Base-by-base conservation (phyloP, 2,888 invertebrate species). In the Chrysolina haemoptera region DNA sequence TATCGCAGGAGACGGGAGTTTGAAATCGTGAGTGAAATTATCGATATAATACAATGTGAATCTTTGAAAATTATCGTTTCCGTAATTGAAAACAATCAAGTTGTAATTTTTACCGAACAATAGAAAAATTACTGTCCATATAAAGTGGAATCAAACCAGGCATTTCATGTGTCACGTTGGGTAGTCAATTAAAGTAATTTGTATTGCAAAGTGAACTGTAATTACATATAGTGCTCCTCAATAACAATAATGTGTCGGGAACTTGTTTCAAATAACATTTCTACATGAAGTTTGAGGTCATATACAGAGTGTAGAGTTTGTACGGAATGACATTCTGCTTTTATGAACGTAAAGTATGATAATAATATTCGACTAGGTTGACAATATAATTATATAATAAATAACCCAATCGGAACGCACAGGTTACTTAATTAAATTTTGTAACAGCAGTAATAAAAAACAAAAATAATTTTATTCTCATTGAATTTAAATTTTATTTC, bases 171-270 rank as follows among this genome's bases (percentile, higher is more conserved):
- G 35, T 35, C 59, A 59, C n/a, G 59, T 59, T 59, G 35, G 12
- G 1, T 59, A 14, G 9, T 6, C 22, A 59, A 59, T 59, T 59
- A 35, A 22, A 59, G 59, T 59, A 27, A 59, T 27, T 22, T 59
- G 59, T 59, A 35, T 59, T 27, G 22, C 59, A n/a, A 59, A 59
- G 8, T 59, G 59, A 22, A 59, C 59, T 35, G 14, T 59, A 35
- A 59, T 59, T 59, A 59, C 35, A n/a, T n/a, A n/a, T 59, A 10
- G 35, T 59, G 59, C 59, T 59, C 16, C 27, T 59, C 59, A 59
- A 59, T 27, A 59, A 59, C 59, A 59, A 59, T 59, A 59, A 14
- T 14, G 22, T 59, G 59, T 59, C 27, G 35, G 59, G 6, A 59
- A 59, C 59, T 59, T 22, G 35, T 59, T 27, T 0, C 10, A n/a